Percentiles rank a stretch among this genome's conserved stretches.
Conservation (phyloP, 2,888 invertebrate species). For the Drosophila dives region DNA sequence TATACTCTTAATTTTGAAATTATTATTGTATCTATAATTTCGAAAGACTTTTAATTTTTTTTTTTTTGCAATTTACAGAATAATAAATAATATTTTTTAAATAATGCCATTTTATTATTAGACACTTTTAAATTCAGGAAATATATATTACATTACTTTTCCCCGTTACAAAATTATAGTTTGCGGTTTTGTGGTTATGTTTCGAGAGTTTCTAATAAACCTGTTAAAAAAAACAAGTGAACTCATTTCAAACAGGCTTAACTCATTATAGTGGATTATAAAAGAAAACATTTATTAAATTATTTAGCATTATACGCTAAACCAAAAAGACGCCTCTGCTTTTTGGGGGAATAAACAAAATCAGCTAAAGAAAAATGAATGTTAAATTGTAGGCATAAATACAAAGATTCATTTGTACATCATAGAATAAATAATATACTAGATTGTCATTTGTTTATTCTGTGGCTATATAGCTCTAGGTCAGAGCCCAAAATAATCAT, state of each 20-base stretch:
- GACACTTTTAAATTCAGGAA: neutral
- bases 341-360: slow-evolving; percentile 32
- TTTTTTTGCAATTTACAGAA: neutral
- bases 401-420: slow-evolving; percentile 3
- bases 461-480: slow-evolving; percentile 60
- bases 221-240: neutral
- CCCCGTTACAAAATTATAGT: neutral
- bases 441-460: slow-evolving; percentile 41
- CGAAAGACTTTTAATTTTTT: neutral
- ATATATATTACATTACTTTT: slow-evolving; percentile 4
- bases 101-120: neutral
- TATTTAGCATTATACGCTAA: neutral
- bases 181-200: neutral
- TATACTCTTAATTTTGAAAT: neutral
- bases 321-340: neutral
- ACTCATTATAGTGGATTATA: neutral
- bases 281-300: neutral
- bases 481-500: slow-evolving; percentile 43
- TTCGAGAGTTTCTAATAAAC: neutral
- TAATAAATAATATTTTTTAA: neutral
- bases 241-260: neutral
- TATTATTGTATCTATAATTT: neutral
- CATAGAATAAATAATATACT: neutral
- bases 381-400: slow-evolving; percentile 33
- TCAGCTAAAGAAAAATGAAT: slow-evolving; percentile 43